Base-by-base conservation (phyloP, 1,140 invertebrate species). In the Manduca sexta region DNA sequence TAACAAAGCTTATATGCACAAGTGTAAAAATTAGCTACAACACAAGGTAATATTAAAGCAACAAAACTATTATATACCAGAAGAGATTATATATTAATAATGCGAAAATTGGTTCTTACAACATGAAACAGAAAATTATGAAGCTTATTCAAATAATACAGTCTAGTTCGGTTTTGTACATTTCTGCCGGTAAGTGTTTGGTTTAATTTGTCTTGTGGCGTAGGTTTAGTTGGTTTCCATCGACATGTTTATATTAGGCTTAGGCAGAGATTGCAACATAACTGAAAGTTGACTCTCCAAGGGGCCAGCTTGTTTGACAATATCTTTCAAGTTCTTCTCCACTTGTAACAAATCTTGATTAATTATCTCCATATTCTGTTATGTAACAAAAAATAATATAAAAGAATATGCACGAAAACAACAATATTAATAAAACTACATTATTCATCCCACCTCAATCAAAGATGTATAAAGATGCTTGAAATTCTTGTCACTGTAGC, bases 291-390 rank as follows among this genome's bases (percentile, higher is more conserved):
- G 74, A 34, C 57, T 68, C 33, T 82, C 78, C 14, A 84, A 37
- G 8, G 76, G 76, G n/a, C 78, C 78, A 18, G 72, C 61, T 21
- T 73, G 52, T 29, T 67, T 48, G 0, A 72, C 52, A 37, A 84
- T 63, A 39, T 64, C 61, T 37, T 67, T 73, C 34, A 85, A 49
- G 56, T 81, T 82, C 12, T 69, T 81, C 34, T 85, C 77, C 31
- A 87, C 54, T 60, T 71, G 57, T 4, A 82, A 34, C 14, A 87
- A 54, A 52, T 81, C 78, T 57, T 84, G 78, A 47, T 82, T 84
- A 30, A 87, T 82, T n/a, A 69, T 56, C 57, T 84, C 73, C 71
- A 87, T 74, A 14, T 69, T 74, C 84, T 86, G 60, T 53, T 77
- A 78, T 43, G 10, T 60, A 29, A 53, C 51, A 29, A 21, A 17